Conservation (phyloP, 2,888 invertebrate genomes). For the Parascotia fuliginaria region DNA sequence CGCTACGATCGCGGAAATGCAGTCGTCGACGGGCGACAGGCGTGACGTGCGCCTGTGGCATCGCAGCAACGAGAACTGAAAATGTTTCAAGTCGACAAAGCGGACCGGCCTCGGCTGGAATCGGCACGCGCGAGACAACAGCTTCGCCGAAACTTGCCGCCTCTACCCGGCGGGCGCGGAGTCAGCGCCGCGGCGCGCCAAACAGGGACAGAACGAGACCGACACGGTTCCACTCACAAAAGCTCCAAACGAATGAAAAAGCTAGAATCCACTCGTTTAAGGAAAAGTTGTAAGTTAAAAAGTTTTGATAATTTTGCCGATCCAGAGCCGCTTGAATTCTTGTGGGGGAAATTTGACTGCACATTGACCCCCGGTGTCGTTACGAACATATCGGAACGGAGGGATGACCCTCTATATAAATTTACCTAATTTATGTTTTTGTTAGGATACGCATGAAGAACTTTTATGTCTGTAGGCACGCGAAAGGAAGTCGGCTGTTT, state of each 20-base stretch:
- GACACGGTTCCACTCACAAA: slow-evolving; percentile 53
- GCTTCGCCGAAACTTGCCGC: slow-evolving; percentile 50
- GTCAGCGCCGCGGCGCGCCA: slow-evolving; percentile 41
- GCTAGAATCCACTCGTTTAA: slow-evolving; percentile 68
- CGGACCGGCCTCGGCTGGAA: slow-evolving; percentile 55
- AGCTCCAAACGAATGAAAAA: slow-evolving; percentile 69
- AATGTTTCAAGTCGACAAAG: slow-evolving; percentile 44
- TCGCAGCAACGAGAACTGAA: slow-evolving; percentile 76
- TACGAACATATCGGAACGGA: slow-evolving; percentile 82
- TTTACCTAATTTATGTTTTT: slow-evolving; percentile 84
- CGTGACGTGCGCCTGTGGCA: slow-evolving; percentile 74
- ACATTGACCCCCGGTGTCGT: slow-evolving; percentile 78
- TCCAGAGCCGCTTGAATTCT: slow-evolving; percentile 66
- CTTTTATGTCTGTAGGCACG: slow-evolving; percentile 81
- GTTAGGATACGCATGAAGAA: slow-evolving; percentile 82
- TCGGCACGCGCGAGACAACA: slow-evolving; percentile 62
- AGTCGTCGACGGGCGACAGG: slow-evolving; percentile 53
- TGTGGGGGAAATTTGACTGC: slow-evolving; percentile 74
- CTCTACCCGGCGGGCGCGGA: slow-evolving; percentile 46
- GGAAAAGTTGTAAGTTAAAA: slow-evolving; percentile 83
- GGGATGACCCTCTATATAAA: slow-evolving; percentile 83
- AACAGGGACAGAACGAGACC: slow-evolving; percentile 64
- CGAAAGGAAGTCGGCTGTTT: slow-evolving; percentile 80
- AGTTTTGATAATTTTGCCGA: slow-evolving; percentile 82
- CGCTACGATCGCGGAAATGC: slow-evolving; percentile 73